These are phyloP conservation scores for Metalampra italica DNA, from an alignment of 2,888 invertebrate species.

Conservation along the genomic window DNA sequence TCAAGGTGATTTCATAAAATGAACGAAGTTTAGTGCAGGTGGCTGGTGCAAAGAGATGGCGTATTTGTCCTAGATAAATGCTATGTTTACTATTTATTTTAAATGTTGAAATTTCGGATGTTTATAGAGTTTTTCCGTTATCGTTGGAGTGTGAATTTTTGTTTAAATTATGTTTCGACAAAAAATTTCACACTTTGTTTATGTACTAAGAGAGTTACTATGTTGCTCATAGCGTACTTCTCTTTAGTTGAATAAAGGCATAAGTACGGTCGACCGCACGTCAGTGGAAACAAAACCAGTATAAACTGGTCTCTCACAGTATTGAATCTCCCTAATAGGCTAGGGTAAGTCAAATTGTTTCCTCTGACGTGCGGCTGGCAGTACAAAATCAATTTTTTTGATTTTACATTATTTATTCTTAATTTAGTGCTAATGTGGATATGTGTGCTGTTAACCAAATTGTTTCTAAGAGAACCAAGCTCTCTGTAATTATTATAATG, in stretches of 20 bases:
- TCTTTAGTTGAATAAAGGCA: constrained; percentile 16
- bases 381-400: constrained; percentile 8
- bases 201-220: constrained; percentile 24
- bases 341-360: too few relatives aligned
- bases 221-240: constrained; percentile 24
- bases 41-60: too few relatives aligned
- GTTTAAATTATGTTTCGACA: background rate
- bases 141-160: background rate
- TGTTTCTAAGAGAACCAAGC: constrained; percentile 9
- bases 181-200: background rate
- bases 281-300: too few relatives aligned
- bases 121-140: constrained; percentile 4
- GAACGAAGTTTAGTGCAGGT: too few relatives aligned
- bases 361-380: too few relatives aligned
- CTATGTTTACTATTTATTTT: constrained; percentile 11
- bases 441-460: constrained; percentile 47
- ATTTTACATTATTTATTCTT: background rate
- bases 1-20: too few relatives aligned
- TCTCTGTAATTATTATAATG: constrained; percentile 1
- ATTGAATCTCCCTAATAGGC: too few relatives aligned
- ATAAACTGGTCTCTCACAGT: too few relatives aligned
- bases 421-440: constrained; percentile 53
- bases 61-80: too few relatives aligned
- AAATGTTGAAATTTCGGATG: constrained; percentile 10
- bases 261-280: too few relatives aligned